Base-by-base conservation (phyloP, 1,140 invertebrate genomes). In the Zelostemma sp. region DNA sequence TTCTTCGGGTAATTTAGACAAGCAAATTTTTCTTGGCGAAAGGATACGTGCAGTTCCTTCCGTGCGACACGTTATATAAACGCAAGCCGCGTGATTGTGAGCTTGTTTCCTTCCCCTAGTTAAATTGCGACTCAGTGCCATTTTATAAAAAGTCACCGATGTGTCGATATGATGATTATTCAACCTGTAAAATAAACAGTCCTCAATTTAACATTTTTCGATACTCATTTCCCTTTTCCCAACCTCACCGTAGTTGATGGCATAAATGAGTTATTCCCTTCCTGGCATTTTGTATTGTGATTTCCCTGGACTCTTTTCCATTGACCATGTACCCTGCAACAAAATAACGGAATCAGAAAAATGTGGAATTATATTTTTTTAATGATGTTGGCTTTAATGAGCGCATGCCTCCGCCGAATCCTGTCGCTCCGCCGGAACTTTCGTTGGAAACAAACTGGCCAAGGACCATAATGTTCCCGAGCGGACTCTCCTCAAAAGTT, bases 21-120 rank as follows among this genome's bases (percentile, higher is more conserved):
- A 35, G 5, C 9, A 63, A 54, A 40, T 50, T 47, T n/a, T n/a
- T n/a, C n/a, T 33, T 53, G 66, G 56, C 63, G 59, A 88, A 93
- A 93, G 90, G 91, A 94, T 95, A 95, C 94, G 97, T 66, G 95
- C 90, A 62, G 97, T 98, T 57, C 92, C 93, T 86, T 98, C 96
- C 15, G 93, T 94, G 61, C 98, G 88, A 77, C 97, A 99, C 1
- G 96, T 97, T 68, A 99, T 95, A 77, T 99, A 99, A 6, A 99
- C 91, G 87, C 97, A 99, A 40, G 98, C 97, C 54, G 97, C 97
- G 80, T 97, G 92, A 58, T 99, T 96, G 75, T 96, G 93, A n/a
- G 90, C 89, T 72, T 94, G 92, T 65, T 93, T 95, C 17, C 97
- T 87, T 25, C 98, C 98, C 76, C 95, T 90, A 0, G 97, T 99